Conservation (phyloP, 1,140 invertebrate genomes). For the Drosophila chauvacae region DNA sequence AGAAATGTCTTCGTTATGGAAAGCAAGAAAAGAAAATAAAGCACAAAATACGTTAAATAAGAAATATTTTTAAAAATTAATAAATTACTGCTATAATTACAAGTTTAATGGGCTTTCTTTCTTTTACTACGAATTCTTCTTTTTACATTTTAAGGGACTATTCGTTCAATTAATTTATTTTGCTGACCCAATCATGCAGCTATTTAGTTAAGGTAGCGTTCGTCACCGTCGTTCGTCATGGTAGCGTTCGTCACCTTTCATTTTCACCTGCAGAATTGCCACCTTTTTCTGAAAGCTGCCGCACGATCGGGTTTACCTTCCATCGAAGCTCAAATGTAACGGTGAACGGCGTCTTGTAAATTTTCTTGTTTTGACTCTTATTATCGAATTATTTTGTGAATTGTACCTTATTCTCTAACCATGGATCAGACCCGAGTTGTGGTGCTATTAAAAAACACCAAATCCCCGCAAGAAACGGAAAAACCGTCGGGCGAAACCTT, state of each 20-base stretch:
- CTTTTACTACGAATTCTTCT: too few species aligned
- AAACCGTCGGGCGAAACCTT: not conserved
- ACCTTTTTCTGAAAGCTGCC: not conserved
- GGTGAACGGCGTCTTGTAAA: not conserved
- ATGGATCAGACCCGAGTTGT: conserved; percentile 45
- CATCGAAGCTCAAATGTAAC: conserved; percentile 13
- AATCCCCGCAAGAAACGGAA: not conserved
- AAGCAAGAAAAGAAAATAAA: not conserved
- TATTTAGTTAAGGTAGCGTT: not conserved
- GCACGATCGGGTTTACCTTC: not conserved
- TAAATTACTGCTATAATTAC: too few species aligned
- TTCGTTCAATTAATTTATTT: too few species aligned
- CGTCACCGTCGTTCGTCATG: not conserved
- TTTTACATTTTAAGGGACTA: too few species aligned
- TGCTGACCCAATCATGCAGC: not conserved
- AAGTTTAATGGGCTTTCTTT: too few species aligned
- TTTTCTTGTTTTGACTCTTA: not conserved
- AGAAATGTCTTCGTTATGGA: not conserved
- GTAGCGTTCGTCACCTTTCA: not conserved
- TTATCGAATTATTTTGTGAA: not conserved
- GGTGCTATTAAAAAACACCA: conserved; percentile 20
- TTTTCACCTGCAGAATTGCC: not conserved
- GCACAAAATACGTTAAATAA: not conserved
- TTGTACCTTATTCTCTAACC: not conserved
- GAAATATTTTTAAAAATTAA: not conserved